These are phyloP conservation scores for Leucoraja erinaceus DNA, from an alignment of 2,113 vertebrate species.

Conservation along the genomic window DNA sequence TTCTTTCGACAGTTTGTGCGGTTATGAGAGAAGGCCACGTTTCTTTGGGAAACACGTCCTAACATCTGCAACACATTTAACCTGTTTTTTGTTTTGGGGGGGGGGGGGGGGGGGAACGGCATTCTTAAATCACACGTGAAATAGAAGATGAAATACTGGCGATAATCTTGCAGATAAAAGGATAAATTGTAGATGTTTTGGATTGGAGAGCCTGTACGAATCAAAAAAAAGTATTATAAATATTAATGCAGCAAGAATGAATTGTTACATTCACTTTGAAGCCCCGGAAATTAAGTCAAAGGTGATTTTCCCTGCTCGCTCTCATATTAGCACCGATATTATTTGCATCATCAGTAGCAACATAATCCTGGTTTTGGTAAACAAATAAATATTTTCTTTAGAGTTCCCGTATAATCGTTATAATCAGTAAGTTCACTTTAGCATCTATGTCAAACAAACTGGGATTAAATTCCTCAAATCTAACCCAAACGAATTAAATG, in stretches of 20 bases:
- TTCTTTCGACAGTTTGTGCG: background rate
- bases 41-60: background rate
- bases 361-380: background rate
- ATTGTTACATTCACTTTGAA: background rate
- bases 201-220: too few species aligned
- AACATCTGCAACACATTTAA: background rate
- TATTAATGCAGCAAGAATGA: background rate
- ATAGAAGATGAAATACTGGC: background rate
- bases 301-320: background rate
- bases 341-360: too few species aligned
- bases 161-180: background rate
- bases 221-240: too few species aligned
- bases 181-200: background rate
- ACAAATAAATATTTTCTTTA: background rate
- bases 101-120: background rate
- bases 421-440: background rate
- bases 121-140: background rate
- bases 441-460: background rate
- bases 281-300: background rate
- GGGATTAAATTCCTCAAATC: background rate
- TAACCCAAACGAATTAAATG: background rate
- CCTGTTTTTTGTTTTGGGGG: too few species aligned
- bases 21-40: background rate
- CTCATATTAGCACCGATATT: too few species aligned
- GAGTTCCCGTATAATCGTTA: background rate